These are phyloP conservation scores for Hyposoter didymator DNA, from an alignment of 2,888 invertebrate genomes.

Conservation along the genomic window DNA sequence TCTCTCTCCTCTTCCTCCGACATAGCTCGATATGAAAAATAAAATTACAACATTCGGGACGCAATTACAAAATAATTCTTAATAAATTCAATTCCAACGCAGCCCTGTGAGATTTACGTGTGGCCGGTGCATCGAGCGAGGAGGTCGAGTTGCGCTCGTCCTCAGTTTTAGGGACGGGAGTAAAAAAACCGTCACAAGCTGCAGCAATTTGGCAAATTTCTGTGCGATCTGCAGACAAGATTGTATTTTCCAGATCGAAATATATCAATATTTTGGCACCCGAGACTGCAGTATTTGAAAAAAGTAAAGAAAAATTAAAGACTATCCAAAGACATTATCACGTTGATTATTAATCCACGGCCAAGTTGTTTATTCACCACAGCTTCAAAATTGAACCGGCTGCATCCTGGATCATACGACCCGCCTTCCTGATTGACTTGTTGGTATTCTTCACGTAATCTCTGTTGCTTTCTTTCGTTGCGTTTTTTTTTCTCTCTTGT, in stretches of 20 bases:
- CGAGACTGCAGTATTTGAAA: conserved; percentile 9
- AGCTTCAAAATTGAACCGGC: conserved; percentile 10
- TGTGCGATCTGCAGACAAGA: conserved; percentile 9
- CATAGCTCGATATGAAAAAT: too few species aligned
- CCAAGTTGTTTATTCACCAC: too few species aligned
- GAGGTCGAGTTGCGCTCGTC: too few species aligned
- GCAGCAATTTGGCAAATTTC: conserved; percentile 28
- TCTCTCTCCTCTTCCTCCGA: too few species aligned
- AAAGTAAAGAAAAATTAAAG: conserved; percentile 1
- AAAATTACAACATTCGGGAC: too few species aligned
- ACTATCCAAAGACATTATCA: neutral
- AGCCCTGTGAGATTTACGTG: too few species aligned
- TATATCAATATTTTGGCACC: conserved; percentile 15
- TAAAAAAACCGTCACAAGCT: too few species aligned
- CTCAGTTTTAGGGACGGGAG: too few species aligned
- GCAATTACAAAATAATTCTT: too few species aligned
- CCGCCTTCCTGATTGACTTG: conserved; percentile 15
- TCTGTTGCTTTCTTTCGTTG: conserved; percentile 2
- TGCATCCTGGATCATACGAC: conserved; percentile 20
- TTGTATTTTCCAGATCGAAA: conserved; percentile 27
- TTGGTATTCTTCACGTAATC: conserved; percentile 2
- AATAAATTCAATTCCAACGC: too few species aligned
- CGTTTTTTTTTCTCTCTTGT: conserved; percentile 6
- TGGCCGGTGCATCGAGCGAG: too few species aligned
- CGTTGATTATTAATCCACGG: neutral